Evolutionary conservation across 1,140 invertebrate genomes (phyloP).

Genomic region (Dreissena rostriformis): DNA sequence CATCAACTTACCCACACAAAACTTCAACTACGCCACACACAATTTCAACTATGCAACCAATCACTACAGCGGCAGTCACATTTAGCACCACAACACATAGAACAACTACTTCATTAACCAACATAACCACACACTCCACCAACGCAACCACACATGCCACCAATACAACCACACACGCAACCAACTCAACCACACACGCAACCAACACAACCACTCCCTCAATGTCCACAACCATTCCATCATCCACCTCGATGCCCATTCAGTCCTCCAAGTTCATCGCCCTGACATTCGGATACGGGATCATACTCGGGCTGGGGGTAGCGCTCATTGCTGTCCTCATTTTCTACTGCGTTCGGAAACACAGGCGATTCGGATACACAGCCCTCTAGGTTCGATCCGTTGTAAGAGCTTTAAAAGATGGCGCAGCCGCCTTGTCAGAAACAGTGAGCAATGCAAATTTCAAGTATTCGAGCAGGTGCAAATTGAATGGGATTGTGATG

Average conservation of each 20-base stretch:
- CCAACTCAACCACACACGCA: not conserved
- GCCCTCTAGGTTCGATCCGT: not conserved
- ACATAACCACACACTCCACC: not conserved
- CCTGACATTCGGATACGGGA: conserved; percentile 21
- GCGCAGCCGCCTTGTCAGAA: not conserved
- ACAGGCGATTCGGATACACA: not conserved
- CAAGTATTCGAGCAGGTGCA: no score
- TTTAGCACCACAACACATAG: not conserved
- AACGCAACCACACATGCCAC: not conserved
- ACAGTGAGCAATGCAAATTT: no score
- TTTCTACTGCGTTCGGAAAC: conserved; percentile 6
- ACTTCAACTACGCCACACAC: not conserved
- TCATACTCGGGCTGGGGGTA: conserved; percentile 32
- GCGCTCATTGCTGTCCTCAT: not conserved
- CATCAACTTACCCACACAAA: not conserved
- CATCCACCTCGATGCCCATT: not conserved
- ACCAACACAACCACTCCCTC: not conserved
- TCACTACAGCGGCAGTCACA: not conserved
- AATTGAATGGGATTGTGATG: no score
- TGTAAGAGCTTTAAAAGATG: no score
- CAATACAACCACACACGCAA: not conserved
- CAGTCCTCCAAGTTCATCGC: not conserved
- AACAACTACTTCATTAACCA: not conserved
- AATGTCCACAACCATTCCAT: no score
- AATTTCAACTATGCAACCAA: not conserved